Conservation (phyloP, 2,888 invertebrate species). For the Esperia sulphurella region DNA sequence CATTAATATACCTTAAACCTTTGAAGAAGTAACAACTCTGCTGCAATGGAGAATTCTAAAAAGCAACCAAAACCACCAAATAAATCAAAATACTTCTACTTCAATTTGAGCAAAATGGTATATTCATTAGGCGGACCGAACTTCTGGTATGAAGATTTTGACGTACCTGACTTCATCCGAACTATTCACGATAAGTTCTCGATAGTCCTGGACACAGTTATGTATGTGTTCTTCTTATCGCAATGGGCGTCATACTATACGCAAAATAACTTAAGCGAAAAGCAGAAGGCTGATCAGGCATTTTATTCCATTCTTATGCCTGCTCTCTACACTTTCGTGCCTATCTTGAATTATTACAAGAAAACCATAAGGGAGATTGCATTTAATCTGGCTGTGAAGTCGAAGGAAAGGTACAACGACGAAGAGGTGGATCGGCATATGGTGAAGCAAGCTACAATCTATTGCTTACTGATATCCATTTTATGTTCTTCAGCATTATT, state of each 20-base stretch:
- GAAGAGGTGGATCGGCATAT: slow-evolving; percentile 35
- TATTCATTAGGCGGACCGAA: slow-evolving; percentile 3
- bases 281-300: slow-evolving; percentile 13
- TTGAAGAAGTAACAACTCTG: neutral
- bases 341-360: slow-evolving; percentile 4
- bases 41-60: neutral
- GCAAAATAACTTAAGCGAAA: slow-evolving; percentile 25
- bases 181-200: slow-evolving; percentile 7
- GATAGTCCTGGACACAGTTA: neutral
- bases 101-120: neutral
- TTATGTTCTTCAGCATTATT: slow-evolving; percentile 13
- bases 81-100: neutral
- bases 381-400: slow-evolving; percentile 6
- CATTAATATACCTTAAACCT: neutral
- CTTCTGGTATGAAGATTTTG: slow-evolving; percentile 4
- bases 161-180: neutral
- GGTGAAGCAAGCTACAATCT: slow-evolving; percentile 29
- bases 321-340: slow-evolving; percentile 9
- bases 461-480: slow-evolving; percentile 4
- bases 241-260: slow-evolving; percentile 21
- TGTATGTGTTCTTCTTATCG: slow-evolving; percentile 6
- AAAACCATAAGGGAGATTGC: slow-evolving; percentile 6
- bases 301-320: slow-evolving; percentile 15
- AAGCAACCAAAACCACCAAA: neutral
- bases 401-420: slow-evolving; percentile 38